Percentiles rank a stretch among this genome's conserved stretches.
Evolutionary conservation across 2,888 invertebrate genomes (phyloP).

Genomic region (Caenorhabditis uteleia): DNA sequence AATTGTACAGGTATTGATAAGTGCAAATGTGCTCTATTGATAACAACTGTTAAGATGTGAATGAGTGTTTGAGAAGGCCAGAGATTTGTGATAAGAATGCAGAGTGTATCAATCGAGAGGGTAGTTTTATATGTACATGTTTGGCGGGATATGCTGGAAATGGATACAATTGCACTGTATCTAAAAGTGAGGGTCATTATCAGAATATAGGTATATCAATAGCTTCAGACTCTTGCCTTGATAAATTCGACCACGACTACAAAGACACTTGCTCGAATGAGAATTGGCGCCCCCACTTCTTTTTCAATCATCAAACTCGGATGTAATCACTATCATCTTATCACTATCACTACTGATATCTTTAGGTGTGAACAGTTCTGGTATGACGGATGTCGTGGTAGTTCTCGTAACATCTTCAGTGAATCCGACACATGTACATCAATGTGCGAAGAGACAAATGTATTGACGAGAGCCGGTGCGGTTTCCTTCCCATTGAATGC

Average conservation of each 20-base stretch:
- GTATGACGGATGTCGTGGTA: slow-evolving; percentile 62
- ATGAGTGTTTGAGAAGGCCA: slow-evolving; percentile 59
- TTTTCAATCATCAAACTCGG: slow-evolving; percentile 56
- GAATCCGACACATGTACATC: slow-evolving; percentile 57
- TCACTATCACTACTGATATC: not conserved
- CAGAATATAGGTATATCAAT: not conserved
- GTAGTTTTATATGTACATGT: slow-evolving; percentile 62
- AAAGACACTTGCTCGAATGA: slow-evolving; percentile 55
- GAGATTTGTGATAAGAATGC: slow-evolving; percentile 62
- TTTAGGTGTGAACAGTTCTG: slow-evolving; percentile 53
- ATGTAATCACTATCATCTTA: slow-evolving; percentile 24
- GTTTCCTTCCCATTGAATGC: no score
- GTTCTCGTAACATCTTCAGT: slow-evolving; percentile 62
- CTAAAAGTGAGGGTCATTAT: slow-evolving; percentile 48
- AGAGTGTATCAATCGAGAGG: slow-evolving; percentile 61
- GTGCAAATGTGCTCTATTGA: not conserved
- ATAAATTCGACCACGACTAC: slow-evolving; percentile 61
- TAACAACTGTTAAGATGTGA: slow-evolving; percentile 54
- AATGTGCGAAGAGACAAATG: slow-evolving; percentile 65
- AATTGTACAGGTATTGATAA: slow-evolving; percentile 59
- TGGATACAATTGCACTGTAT: slow-evolving; percentile 61
- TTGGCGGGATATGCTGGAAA: slow-evolving; percentile 63
- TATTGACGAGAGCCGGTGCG: slow-evolving; percentile 59
- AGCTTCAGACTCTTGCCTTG: slow-evolving; percentile 59
- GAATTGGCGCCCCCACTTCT: slow-evolving; percentile 63